Conservation (phyloP, 2,113 vertebrate genomes). For the Periophthalmus modestus region DNA sequence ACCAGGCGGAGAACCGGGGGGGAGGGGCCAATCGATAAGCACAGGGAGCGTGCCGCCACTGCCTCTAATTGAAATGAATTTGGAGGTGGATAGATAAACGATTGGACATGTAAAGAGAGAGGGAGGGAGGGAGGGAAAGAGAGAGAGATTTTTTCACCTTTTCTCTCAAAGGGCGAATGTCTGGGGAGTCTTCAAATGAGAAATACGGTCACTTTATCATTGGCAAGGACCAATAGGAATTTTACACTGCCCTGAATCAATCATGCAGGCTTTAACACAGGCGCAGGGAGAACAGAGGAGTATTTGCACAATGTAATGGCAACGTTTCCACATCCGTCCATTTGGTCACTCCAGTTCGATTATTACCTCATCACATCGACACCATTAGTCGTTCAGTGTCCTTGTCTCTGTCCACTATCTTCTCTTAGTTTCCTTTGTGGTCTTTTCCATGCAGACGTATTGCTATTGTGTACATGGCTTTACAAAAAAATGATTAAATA, state of each 20-base stretch:
- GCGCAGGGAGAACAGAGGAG: slow-evolving; percentile 34
- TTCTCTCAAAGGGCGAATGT: slow-evolving; percentile 61
- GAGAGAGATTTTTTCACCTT: slow-evolving; percentile 54
- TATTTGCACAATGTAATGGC: slow-evolving; percentile 54
- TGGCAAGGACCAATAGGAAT: slow-evolving; percentile 52
- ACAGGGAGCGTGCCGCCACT: slow-evolving; percentile 56
- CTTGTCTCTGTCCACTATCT: slow-evolving; percentile 4
- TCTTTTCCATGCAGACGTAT: neutral
- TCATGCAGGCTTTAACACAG: slow-evolving; percentile 50
- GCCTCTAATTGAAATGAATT: slow-evolving; percentile 79
- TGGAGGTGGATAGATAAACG: slow-evolving; percentile 67
- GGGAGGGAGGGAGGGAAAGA: slow-evolving; percentile 31
- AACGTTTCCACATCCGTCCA: slow-evolving; percentile 46
- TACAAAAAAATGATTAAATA: neutral
- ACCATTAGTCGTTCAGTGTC: slow-evolving; percentile 6
- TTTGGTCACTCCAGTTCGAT: slow-evolving; percentile 51
- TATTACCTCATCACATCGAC: slow-evolving; percentile 16
- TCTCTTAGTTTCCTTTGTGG: neutral
- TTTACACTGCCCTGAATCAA: slow-evolving; percentile 60
- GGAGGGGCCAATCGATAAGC: slow-evolving; percentile 68
- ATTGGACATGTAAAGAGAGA: slow-evolving; percentile 65
- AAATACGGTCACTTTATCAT: slow-evolving; percentile 64
- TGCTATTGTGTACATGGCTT: slow-evolving; percentile 5
- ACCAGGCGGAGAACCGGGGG: slow-evolving; percentile 44
- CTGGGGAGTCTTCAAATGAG: slow-evolving; percentile 64